These are phyloP conservation scores for Montipora efflorescens DNA, from an alignment of 64 coral and sea anemone genomes.

Conservation along the genomic window DNA sequence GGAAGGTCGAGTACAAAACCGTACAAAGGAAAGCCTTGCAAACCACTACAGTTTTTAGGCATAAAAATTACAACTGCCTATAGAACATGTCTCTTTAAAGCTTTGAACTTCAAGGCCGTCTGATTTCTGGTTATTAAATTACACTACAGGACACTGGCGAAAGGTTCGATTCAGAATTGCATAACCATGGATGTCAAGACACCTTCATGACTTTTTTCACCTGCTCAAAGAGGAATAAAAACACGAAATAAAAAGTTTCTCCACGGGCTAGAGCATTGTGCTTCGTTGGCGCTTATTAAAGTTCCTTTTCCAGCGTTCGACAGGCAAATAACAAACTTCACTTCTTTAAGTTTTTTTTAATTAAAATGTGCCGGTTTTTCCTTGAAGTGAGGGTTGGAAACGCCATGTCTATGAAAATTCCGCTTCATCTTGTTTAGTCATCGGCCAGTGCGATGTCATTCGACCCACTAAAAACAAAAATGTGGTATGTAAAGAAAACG, in stretches of 20 bases:
- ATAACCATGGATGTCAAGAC: slow-evolving; percentile 5
- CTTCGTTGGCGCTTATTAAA: neutral
- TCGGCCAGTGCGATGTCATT: neutral
- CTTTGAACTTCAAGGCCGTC: neutral
- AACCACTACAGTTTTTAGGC: neutral
- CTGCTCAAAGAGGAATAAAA: slow-evolving; percentile 28
- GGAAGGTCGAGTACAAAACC: neutral
- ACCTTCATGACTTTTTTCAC: slow-evolving; percentile 11
- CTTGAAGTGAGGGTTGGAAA: neutral
- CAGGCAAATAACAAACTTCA: neutral
- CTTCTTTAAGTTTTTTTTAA: neutral
- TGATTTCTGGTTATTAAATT: too few species aligned
- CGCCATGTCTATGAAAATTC: neutral
- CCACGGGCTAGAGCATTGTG: neutral
- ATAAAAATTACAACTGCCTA: neutral
- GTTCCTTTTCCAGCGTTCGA: neutral
- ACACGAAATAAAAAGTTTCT: slow-evolving; percentile 10
- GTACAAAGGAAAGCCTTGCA: neutral
- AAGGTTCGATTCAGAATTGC: too few species aligned
- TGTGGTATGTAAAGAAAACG: neutral
- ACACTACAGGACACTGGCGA: too few species aligned
- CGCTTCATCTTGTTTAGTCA: neutral
- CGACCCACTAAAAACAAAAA: slow-evolving; percentile 22
- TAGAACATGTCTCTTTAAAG: neutral
- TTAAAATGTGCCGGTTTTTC: neutral